phyloP scores from a whole-genome alignment of 2,797 vertebrate species.

The Craterocephalus amniculus region DNA sequence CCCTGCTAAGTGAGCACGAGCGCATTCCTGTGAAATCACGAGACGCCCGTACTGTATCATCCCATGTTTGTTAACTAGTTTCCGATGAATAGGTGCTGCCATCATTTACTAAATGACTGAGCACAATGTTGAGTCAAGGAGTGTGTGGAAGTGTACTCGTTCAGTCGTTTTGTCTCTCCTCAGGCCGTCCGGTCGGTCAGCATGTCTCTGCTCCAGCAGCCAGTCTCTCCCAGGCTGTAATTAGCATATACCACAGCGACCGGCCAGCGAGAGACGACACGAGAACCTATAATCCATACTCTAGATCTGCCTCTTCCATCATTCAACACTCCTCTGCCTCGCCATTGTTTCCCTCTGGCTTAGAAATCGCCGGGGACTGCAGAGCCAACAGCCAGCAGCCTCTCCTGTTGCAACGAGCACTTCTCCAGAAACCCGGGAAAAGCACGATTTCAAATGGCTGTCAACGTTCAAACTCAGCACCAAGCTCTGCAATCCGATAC shows the following conservation, averaged over 20 bases:
- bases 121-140: constrained; percentile 12
- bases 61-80: constrained; percentile 5
- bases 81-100: constrained; percentile 21
- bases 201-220: constrained; percentile 49
- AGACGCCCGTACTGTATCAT: not conserved
- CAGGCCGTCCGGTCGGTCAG: constrained; percentile 47
- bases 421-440: constrained; percentile 36
- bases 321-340: constrained; percentile 31
- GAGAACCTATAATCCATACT: constrained; percentile 60
- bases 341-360: constrained; percentile 60
- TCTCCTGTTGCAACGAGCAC: constrained; percentile 63
- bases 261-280: constrained; percentile 50
- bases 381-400: constrained; percentile 36
- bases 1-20: constrained; percentile 15
- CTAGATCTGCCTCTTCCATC: constrained; percentile 40
- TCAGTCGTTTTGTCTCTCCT: constrained; percentile 33
- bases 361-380: not conserved
- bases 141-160: constrained; percentile 11
- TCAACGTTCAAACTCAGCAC: constrained; percentile 47
- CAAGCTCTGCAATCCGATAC: constrained; percentile 56
- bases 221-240: constrained; percentile 64
- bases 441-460: constrained; percentile 53
- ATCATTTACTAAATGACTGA: not conserved
- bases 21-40: constrained; percentile 24
- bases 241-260: constrained; percentile 66